Evolutionary conservation across 2,888 invertebrate genomes (phyloP), one percentile per base, ranked within the genome.

Genomic region (Melanargia galathea): DNA sequence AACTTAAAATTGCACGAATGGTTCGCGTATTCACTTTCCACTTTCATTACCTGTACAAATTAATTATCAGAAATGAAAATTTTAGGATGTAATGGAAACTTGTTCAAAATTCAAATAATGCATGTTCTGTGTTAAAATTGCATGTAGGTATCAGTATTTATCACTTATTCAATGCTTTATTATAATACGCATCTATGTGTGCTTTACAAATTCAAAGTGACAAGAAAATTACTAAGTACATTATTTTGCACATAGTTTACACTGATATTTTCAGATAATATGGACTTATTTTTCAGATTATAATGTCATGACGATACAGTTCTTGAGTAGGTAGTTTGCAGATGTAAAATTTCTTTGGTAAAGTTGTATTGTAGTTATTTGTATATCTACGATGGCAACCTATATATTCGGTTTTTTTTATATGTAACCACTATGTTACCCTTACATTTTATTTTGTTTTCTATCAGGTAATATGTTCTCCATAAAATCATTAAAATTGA

Each of bases 391-490:
- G 24, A 24, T n/a, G 1, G 13, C 35, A 22, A 13, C n/a, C n/a
- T 35, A 13, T 13, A 35, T 35, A 13, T 35, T n/a, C n/a, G n/a
- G n/a, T n/a, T 35, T 16, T 51, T 33, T 30, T 30, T 4, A 10
- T 49, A 16, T 30, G 30, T 18, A 16, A 26, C 16, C 30, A n/a
- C 16, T 7, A 40, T 40, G 1, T 7, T n/a, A 16, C 16, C n/a
- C 8, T 1, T 6, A 24, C 16, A n/a, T 6, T 51, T 16, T 13
- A 13, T 10, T 51, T 51, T 51, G 18, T 16, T 18, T 30, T 30
- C n/a, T 16, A 26, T 49, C 30, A n/a, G 3, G 30, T 49, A 30
- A 51, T 51, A 51, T 51, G 51, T 33, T 51, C 51, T 51, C 51
- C 51, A 51, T 18, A 18, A 18, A n/a, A 16, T 16, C 6, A 8